A percentile compares a stretch with the other conserved stretches of the same genome.
phyloP scores from a whole-genome alignment of 37 sponge, comb jelly and placozoan genomes.

The Beroe forskalii region DNA sequence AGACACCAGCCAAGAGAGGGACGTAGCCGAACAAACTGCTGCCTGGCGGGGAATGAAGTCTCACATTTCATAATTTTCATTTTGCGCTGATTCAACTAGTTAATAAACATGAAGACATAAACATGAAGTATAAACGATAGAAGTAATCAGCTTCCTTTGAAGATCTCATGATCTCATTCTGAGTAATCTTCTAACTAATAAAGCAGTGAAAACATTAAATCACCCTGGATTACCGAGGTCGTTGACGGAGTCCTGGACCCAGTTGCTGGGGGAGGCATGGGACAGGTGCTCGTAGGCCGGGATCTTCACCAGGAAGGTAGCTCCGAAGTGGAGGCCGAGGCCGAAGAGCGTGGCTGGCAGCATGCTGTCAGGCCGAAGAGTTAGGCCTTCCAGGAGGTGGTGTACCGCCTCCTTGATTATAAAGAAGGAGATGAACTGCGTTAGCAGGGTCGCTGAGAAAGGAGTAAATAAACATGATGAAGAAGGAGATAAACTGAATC shows the following conservation, averaged over 20 bases:
- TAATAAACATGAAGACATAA: too few relatives aligned
- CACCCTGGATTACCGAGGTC: conserved; percentile 59
- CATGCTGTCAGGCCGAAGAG: conserved; percentile 12
- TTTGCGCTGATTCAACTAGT: too few relatives aligned
- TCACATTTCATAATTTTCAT: too few relatives aligned
- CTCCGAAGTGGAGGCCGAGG: conserved; percentile 14
- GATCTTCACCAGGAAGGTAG: conserved; percentile 28
- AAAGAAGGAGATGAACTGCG: conserved; percentile 62
- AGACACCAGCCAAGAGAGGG: conserved; percentile 34
- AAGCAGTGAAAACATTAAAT: too few relatives aligned
- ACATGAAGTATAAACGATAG: too few relatives aligned
- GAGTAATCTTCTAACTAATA: too few relatives aligned
- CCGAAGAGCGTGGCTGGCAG: conserved; percentile 36
- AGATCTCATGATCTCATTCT: too few relatives aligned
- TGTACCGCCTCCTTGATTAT: conserved; percentile 46
- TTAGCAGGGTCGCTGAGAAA: conserved; percentile 35
- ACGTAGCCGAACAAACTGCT: conserved; percentile 60
- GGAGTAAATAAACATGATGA: too few relatives aligned
- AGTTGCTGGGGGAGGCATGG: conserved; percentile 52
- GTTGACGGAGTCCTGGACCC: conserved; percentile 59
- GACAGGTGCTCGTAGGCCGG: conserved; percentile 55
- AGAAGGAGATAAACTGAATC: too few relatives aligned
- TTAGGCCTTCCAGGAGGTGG: conserved; percentile 36
- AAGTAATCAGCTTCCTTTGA: too few relatives aligned
- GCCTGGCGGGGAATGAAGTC: neutral